Evolutionary conservation across 2,113 vertebrate species (phyloP).

Genomic region (Aviceda subcristata): DNA sequence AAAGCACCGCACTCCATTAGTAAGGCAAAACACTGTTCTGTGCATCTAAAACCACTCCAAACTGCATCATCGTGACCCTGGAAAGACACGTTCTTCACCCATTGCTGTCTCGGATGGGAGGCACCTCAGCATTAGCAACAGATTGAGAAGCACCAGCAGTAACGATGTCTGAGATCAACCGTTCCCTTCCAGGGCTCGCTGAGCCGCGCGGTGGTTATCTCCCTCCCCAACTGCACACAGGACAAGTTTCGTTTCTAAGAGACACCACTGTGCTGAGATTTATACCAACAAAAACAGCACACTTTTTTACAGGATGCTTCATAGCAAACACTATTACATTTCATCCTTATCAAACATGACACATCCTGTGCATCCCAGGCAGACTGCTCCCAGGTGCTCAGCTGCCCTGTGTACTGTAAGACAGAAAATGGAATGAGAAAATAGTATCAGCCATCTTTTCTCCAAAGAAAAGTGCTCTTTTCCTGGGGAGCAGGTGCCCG

Average conservation of each 20-base stretch:
- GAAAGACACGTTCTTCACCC: neutral
- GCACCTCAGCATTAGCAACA: neutral
- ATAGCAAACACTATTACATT: neutral
- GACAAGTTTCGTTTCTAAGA: neutral
- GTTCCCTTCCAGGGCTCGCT: neutral
- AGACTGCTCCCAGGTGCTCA: neutral
- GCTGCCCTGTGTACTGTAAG: fast-evolving
- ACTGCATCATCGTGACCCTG: neutral
- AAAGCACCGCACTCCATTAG: neutral
- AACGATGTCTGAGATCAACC: no score
- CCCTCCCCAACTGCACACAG: neutral
- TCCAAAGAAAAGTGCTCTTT: neutral
- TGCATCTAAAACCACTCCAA: neutral
- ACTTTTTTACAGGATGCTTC: neutral
- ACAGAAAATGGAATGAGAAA: neutral
- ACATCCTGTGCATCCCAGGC: neutral
- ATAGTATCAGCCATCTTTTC: neutral
- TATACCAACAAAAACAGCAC: neutral
- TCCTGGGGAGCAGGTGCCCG: neutral
- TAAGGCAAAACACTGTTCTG: neutral
- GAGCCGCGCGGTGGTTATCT: fast-evolving
- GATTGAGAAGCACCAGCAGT: neutral
- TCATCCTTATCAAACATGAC: neutral
- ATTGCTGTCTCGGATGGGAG: neutral
- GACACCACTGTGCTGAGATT: neutral